Conservation (phyloP, 2,113 vertebrate species). For the Ivindomyrus marchei region DNA sequence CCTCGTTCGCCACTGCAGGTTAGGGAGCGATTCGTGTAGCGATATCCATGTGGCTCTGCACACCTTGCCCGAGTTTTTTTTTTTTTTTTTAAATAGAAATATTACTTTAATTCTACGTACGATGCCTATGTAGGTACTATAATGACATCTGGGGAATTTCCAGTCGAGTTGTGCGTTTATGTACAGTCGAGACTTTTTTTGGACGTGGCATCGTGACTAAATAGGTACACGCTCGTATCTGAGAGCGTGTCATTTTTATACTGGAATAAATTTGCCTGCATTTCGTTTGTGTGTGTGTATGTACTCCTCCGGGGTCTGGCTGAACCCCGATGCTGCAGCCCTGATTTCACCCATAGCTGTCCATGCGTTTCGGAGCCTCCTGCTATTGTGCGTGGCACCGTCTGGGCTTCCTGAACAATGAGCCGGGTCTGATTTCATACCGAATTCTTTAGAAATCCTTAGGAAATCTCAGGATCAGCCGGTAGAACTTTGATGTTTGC, state of each 20-base stretch:
- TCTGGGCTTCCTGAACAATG: neutral
- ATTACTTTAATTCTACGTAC: neutral
- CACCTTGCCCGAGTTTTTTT: neutral
- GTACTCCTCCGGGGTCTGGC: neutral
- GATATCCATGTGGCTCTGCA: neutral
- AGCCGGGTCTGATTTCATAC: neutral
- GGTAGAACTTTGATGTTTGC: neutral
- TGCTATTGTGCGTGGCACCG: neutral
- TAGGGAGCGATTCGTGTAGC: neutral
- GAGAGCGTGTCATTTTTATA: neutral
- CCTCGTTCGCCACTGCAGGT: neutral
- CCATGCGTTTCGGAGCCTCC: neutral
- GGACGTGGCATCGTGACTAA: neutral
- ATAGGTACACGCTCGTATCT: neutral
- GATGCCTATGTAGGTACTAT: neutral
- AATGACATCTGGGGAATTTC: neutral
- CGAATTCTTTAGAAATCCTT: neutral
- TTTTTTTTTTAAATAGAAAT: neutral
- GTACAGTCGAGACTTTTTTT: neutral
- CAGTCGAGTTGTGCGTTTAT: neutral
- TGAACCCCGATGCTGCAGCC: neutral
- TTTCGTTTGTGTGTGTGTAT: neutral
- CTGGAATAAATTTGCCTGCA: neutral
- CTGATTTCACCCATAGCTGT: neutral
- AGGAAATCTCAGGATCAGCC: neutral